Evolutionary conservation across 2,797 vertebrate genomes (phyloP).

Genomic region (Mallotus villosus): DNA sequence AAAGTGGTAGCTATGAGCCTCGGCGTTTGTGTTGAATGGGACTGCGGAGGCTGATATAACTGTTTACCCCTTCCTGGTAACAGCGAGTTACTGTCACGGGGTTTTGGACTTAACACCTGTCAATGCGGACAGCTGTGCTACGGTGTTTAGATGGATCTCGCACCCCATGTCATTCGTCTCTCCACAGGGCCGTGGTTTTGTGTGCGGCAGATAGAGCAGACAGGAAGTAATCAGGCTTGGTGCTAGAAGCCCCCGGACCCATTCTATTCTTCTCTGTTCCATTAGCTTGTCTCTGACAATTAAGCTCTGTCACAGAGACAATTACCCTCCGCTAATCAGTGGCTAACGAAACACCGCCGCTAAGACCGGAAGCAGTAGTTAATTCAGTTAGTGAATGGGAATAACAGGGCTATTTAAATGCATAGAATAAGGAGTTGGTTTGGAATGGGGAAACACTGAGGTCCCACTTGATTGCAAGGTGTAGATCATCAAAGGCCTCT

Average conservation of each 20-base stretch:
- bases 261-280: slow-evolving; percentile 50
- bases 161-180: neutral
- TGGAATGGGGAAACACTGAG: slow-evolving; percentile 22
- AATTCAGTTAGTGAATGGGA: slow-evolving; percentile 60
- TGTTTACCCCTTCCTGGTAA: neutral
- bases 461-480: slow-evolving; percentile 17
- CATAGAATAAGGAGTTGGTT: slow-evolving; percentile 52
- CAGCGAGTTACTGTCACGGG: too few species aligned
- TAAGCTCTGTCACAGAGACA: slow-evolving; percentile 62
- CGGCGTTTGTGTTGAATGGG: slow-evolving; percentile 24
- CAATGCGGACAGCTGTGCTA: neutral
- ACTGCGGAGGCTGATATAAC: slow-evolving; percentile 37
- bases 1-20: slow-evolving; percentile 8
- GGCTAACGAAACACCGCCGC: slow-evolving; percentile 59
- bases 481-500: slow-evolving; percentile 19
- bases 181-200: neutral
- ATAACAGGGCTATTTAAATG: slow-evolving; percentile 68
- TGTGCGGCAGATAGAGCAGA: slow-evolving; percentile 14
- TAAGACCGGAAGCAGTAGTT: slow-evolving; percentile 57
- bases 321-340: slow-evolving; percentile 73
- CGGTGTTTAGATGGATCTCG: neutral
- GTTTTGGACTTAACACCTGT: neutral
- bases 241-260: slow-evolving; percentile 28
- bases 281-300: slow-evolving; percentile 58
- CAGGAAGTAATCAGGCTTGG: slow-evolving; percentile 24